Evolutionary conservation across 2,797 vertebrate genomes (phyloP).

Genomic region (Menidia menidia): DNA sequence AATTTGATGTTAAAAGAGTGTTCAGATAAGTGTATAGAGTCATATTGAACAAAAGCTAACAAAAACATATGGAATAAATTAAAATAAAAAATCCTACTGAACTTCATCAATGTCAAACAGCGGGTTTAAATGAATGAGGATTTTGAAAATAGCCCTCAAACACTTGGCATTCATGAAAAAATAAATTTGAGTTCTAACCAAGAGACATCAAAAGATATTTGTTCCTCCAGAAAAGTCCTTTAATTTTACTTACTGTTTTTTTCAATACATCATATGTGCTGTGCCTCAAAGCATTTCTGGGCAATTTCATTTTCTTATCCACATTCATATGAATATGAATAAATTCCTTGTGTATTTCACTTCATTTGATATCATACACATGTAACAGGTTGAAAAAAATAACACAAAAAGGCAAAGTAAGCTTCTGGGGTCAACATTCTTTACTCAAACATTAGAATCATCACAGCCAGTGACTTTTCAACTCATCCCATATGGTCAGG

Average conservation of each 20-base stretch:
- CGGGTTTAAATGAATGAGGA: not conserved
- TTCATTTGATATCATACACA: not conserved
- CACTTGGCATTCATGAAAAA: not conserved
- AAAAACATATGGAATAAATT: too few species aligned
- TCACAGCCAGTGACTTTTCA: too few species aligned
- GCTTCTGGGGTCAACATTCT: too few species aligned
- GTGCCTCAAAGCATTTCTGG: not conserved
- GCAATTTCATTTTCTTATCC: not conserved
- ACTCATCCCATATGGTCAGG: too few species aligned
- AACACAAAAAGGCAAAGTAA: too few species aligned
- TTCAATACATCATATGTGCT: not conserved
- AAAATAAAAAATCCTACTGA: not conserved
- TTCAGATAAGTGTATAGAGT: not conserved
- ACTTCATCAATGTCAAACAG: not conserved
- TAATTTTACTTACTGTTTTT: not conserved
- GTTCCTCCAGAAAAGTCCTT: not conserved
- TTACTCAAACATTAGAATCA: too few species aligned
- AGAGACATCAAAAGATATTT: not conserved
- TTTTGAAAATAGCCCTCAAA: not conserved
- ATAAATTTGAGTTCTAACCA: not conserved
- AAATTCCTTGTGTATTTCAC: not conserved
- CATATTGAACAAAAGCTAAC: too few species aligned
- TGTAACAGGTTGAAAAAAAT: not conserved
- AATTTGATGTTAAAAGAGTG: not conserved
- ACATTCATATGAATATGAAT: conserved; percentile 1